phyloP scores from a whole-genome alignment of 2,888 invertebrate genomes.

The Dryobota labecula region DNA sequence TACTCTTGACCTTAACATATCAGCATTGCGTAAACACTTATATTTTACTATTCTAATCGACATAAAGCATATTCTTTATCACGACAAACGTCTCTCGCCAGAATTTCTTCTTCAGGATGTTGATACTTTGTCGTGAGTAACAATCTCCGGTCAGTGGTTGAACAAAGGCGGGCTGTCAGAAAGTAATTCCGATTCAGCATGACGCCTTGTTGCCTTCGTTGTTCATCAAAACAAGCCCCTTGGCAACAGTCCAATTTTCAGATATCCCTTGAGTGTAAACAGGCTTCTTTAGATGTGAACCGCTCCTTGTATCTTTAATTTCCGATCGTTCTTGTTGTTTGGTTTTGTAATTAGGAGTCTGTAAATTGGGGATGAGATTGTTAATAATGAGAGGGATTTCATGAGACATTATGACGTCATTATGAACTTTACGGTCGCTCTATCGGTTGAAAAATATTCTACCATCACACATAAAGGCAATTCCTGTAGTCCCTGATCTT shows the following conservation, averaged over 20 bases:
- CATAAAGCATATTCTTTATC: slow-evolving; percentile 29
- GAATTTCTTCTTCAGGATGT: slow-evolving; percentile 30
- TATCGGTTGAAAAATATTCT: too few relatives aligned
- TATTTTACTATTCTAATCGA: not conserved
- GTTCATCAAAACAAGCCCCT: slow-evolving; percentile 58
- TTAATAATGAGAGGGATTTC: too few relatives aligned
- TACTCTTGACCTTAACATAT: slow-evolving; percentile 4
- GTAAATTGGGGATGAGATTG: too few relatives aligned
- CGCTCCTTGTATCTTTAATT: slow-evolving; percentile 3
- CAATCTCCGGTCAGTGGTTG: slow-evolving; percentile 52
- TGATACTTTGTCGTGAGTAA: slow-evolving; percentile 33
- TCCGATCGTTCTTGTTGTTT: not conserved
- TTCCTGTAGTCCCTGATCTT: too few relatives aligned
- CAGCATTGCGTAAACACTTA: slow-evolving; percentile 6
- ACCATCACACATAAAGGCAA: too few relatives aligned
- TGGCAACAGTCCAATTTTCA: slow-evolving; percentile 69
- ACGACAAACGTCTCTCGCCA: not conserved
- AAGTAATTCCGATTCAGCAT: slow-evolving; percentile 66
- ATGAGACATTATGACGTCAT: too few relatives aligned
- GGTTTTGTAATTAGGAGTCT: not conserved
- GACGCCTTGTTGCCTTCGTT: slow-evolving; percentile 60
- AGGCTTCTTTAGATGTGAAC: slow-evolving; percentile 48
- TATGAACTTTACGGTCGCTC: too few relatives aligned
- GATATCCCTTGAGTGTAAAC: slow-evolving; percentile 44
- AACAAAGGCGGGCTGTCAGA: slow-evolving; percentile 61